Base-by-base conservation (phyloP, 2,113 vertebrate species). In the Leptosomus discolor region DNA sequence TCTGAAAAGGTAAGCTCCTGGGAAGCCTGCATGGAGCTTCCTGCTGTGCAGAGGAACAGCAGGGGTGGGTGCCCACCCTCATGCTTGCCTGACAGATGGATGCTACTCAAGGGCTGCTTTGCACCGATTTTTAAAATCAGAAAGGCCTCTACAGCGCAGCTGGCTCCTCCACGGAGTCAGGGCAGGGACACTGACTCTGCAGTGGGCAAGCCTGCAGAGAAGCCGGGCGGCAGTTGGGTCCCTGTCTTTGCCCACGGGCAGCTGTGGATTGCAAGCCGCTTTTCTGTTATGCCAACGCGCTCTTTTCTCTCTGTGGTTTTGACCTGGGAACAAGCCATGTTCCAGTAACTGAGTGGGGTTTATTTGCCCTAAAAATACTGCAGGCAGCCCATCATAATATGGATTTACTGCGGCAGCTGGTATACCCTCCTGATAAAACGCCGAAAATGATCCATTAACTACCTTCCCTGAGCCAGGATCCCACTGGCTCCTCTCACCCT, bases 401-500 rank as follows among this genome's bases (percentile, higher is more conserved):
- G 14, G 34, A 68, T 89, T 70, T 84, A 50, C 65, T 90, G 65
- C 34, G 58, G 60, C 51, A 94, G 69, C 58, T 83, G 65, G 45
- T 78, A 20, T 39, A 77, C 65, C 70, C 37, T 96, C 61, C 83
- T 79, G 67, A 46, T 83, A 76, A 83, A 79, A 77, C 1, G 3
- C 50, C 65, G 80, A 76, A 71, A 92, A 73, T 6, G 22, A 63
- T 81, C n/a, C 36, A 58, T 56, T 78, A 75, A 51, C 68, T 67
- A 91, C 70, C 43, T 68, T 75, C 30, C 63, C 54, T 15, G 53
- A 79, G 82, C 54, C 88, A 93, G 87, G 46, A 76, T 82, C 34
- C 48, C 51, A 54, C 63, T 76, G 81, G 58, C 82, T 96, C 90
- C 74, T 88, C 80, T 94, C 92, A 92, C 68, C 92, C 79, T 91